These are phyloP conservation scores for Xenentodon cancila DNA, from an alignment of 2,797 vertebrate species.

Conservation along the genomic window DNA sequence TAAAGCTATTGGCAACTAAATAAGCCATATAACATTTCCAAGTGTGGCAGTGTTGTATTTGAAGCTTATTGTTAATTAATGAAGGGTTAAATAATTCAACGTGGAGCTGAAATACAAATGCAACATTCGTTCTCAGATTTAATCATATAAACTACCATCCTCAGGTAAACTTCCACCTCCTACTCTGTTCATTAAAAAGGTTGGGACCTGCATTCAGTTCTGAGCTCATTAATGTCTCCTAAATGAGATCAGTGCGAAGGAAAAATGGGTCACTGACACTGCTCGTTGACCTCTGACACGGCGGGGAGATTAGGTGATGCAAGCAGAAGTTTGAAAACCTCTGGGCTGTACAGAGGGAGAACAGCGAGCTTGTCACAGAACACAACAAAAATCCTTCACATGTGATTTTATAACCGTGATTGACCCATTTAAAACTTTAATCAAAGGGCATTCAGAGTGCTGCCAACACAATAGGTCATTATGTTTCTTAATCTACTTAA, in stretches of 20 bases:
- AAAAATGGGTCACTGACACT: constrained; percentile 17
- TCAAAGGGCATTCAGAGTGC: constrained; percentile 59
- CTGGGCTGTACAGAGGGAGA: constrained; percentile 16
- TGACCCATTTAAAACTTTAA: constrained; percentile 68
- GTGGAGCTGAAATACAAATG: neutral
- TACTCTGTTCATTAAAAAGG: neutral
- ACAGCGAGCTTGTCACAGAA: constrained; percentile 46
- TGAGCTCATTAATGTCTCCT: constrained; percentile 10
- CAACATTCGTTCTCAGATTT: neutral
- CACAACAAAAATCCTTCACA: constrained; percentile 66
- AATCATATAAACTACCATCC: neutral
- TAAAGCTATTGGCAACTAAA: neutral
- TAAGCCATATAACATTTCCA: constrained; percentile 1
- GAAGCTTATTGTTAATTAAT: constrained; percentile 8
- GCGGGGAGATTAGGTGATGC: constrained; percentile 26
- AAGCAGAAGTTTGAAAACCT: constrained; percentile 26
- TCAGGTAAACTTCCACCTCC: neutral
- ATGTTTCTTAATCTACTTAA: constrained; percentile 68
- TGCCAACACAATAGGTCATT: constrained; percentile 70
- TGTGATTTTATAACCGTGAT: constrained; percentile 73
- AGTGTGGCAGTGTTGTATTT: constrained; percentile 1
- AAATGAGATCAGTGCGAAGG: constrained; percentile 9
- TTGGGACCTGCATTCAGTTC: neutral
- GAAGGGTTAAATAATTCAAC: neutral
- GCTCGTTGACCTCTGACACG: constrained; percentile 20